phyloP scores from a whole-genome alignment of 2,113 vertebrate species.

The Clarias magur region DNA sequence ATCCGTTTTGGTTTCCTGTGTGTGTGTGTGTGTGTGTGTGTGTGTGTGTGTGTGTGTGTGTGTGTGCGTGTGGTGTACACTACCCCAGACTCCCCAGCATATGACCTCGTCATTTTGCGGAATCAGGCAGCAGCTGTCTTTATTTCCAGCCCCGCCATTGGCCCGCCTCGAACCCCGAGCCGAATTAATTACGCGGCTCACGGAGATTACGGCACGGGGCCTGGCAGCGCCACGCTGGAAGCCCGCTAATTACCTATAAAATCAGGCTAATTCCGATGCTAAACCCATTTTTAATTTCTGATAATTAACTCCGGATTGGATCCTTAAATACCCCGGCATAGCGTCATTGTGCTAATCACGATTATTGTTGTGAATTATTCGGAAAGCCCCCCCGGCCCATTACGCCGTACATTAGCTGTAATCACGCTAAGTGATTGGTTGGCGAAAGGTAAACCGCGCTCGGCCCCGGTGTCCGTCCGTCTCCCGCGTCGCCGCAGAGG shows the following conservation, averaged over 20 bases:
- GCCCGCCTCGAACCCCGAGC: slow-evolving; percentile 67
- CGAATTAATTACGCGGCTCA: slow-evolving; percentile 78
- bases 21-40: slow-evolving; percentile 7
- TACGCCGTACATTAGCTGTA: slow-evolving; percentile 73
- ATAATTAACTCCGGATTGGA: slow-evolving; percentile 79
- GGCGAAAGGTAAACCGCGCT: slow-evolving; percentile 41
- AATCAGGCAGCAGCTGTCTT: slow-evolving; percentile 64
- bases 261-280: slow-evolving; percentile 80
- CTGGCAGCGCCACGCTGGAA: slow-evolving; percentile 67
- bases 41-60: neutral
- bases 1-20: neutral
- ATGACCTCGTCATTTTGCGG: slow-evolving; percentile 62
- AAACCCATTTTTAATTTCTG: slow-evolving; percentile 80
- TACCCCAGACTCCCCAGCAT: slow-evolving; percentile 64
- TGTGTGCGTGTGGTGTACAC: neutral
- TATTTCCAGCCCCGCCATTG: slow-evolving; percentile 63
- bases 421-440: slow-evolving; percentile 71
- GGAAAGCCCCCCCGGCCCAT: slow-evolving; percentile 62
- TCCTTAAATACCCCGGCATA: slow-evolving; percentile 75
- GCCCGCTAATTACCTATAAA: slow-evolving; percentile 80
- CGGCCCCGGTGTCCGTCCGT: slow-evolving; percentile 16
- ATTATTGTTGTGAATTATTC: slow-evolving; percentile 71
- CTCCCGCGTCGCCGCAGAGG: slow-evolving; percentile 16
- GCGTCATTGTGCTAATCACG: slow-evolving; percentile 74
- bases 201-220: slow-evolving; percentile 71